phyloP scores from a whole-genome alignment of 2,113 vertebrate genomes.

The Nyctereutes procyonoides region DNA sequence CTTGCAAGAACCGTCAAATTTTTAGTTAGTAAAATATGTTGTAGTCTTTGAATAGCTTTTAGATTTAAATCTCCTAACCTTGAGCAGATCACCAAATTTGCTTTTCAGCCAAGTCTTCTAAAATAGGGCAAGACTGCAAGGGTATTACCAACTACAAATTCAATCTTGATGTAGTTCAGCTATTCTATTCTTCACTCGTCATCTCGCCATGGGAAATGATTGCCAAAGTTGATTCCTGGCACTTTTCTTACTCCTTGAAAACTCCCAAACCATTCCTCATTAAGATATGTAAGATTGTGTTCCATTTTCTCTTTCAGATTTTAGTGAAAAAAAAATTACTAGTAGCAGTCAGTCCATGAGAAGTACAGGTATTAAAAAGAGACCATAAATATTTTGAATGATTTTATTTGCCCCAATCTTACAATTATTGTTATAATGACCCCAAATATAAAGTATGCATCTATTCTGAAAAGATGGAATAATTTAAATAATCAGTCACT shows the following conservation, averaged over 20 bases:
- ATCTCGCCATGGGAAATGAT: slow-evolving; percentile 72
- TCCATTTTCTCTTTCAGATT: slow-evolving; percentile 42
- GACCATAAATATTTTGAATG: slow-evolving; percentile 7
- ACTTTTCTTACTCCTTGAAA: slow-evolving; percentile 72
- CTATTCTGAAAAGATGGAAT: background rate
- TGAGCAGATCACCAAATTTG: slow-evolving; percentile 31
- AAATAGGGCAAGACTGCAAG: slow-evolving; percentile 49
- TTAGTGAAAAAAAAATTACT: slow-evolving; percentile 76
- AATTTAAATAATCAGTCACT: background rate
- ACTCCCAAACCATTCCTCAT: background rate
- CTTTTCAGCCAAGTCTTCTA: slow-evolving; percentile 52
- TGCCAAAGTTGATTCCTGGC: slow-evolving; percentile 70
- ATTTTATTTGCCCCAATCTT: background rate
- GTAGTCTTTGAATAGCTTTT: slow-evolving; percentile 58
- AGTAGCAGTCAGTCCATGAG: slow-evolving; percentile 51
- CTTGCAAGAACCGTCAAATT: background rate
- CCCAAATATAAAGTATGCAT: background rate
- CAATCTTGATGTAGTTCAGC: slow-evolving; percentile 67
- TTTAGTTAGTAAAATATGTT: slow-evolving; percentile 43
- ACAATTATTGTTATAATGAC: background rate
- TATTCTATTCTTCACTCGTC: slow-evolving; percentile 69
- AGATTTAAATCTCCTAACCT: slow-evolving; percentile 57
- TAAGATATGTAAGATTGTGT: slow-evolving; percentile 66
- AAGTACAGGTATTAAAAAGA: slow-evolving; percentile 56
- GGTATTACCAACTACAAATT: slow-evolving; percentile 74